Base-by-base conservation (phyloP, 2,888 invertebrate genomes). In the Dasypolia templi region DNA sequence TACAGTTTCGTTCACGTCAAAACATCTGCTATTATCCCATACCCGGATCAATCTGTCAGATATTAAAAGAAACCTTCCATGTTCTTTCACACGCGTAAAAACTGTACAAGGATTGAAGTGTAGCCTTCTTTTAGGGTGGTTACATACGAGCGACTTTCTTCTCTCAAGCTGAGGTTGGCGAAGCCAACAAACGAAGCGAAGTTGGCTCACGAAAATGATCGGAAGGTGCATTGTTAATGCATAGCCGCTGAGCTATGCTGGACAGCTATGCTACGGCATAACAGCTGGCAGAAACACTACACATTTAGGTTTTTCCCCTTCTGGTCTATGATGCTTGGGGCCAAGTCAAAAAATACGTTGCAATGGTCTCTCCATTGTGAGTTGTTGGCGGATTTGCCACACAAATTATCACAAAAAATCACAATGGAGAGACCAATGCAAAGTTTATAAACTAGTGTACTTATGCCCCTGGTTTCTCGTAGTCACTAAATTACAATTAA, bases 41-140 rank as follows among this genome's bases (percentile, higher is more conserved):
- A 77, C 74, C 74, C 70, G n/a, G 49, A 68, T 76, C 73, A 78
- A 75, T 22, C 70, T 64, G 64, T 78, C 62, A 74, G n/a, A 81
- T 83, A 83, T 83, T 81, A 84, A 83, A 83, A 66, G 63, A 72
- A 73, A 66, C 51, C 65, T 53, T 75, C 49, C 65, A 55, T 83
- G 75, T 83, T 72, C 73, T 53, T 75, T 76, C 63, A 67, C 69
- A 70, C 56, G 61, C 80, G 62, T 65, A 72, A 73, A 81, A 84
- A 81, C 78, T 81, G 58, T 72, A 74, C 75, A 61, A 39, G 68
- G 63, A 78, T 79, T 64, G 84, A 81, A 72, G 55, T 53, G 59
- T 59, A 35, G 39, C 70, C 42, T 69, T 65, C 19, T 62, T 26
- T 67, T 26, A 82, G 53, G 79, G 14, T 2, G 65, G 22, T 22